A percentile compares a stretch with the other conserved stretches of the same genome.
Evolutionary conservation across 2,113 vertebrate species (phyloP).

Genomic region (Aleadryas rufinucha): DNA sequence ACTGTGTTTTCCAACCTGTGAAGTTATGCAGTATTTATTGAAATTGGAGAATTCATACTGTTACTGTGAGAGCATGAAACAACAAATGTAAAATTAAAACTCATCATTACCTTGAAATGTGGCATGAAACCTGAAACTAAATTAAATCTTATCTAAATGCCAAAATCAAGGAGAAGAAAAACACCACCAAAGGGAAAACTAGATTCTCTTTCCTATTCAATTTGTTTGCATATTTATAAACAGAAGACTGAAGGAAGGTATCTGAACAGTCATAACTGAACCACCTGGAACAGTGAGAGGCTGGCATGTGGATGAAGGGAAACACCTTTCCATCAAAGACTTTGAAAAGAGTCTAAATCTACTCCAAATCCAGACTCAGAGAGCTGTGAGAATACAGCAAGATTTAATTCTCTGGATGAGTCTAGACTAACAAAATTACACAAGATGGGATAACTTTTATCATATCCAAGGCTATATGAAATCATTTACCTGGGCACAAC

Average conservation of each 20-base stretch:
- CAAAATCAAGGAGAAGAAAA: neutral
- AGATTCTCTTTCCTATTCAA: neutral
- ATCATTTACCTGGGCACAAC: neutral
- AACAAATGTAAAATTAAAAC: neutral
- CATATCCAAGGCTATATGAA: neutral
- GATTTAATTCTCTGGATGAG: neutral
- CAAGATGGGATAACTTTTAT: neutral
- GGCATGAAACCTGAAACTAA: neutral
- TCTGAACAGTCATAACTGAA: neutral
- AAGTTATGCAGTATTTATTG: neutral
- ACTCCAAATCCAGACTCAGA: neutral
- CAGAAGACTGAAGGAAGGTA: neutral
- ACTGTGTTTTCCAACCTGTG: neutral
- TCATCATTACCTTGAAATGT: neutral
- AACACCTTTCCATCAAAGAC: neutral
- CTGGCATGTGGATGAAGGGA: neutral
- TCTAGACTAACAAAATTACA: neutral
- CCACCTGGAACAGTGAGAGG: neutral
- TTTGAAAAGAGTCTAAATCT: neutral
- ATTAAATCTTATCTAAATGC: neutral
- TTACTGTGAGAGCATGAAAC: neutral
- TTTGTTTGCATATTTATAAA: neutral
- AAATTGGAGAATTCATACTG: neutral
- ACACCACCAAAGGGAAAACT: neutral
- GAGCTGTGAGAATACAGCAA: neutral